Evolutionary conservation across 1,140 invertebrate species (phyloP).

Genomic region (Mesaphorura yosii): DNA sequence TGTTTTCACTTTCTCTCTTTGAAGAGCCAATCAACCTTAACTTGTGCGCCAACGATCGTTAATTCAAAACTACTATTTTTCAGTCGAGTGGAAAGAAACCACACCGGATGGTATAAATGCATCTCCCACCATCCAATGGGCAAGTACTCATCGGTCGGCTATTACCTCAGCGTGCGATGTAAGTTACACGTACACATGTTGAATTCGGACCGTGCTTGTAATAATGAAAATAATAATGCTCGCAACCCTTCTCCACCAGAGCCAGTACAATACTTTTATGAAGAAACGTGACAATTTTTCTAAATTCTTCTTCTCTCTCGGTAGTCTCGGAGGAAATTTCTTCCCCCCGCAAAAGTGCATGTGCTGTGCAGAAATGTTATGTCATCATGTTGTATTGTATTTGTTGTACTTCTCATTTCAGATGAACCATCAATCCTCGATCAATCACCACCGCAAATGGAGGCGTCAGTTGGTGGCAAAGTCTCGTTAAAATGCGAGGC

Average conservation of each 20-base stretch:
- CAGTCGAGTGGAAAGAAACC: constrained; percentile 50
- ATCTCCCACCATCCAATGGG: constrained; percentile 65
- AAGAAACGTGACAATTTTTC: no score
- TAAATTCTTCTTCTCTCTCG: no score
- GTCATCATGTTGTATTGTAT: no score
- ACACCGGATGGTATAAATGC: constrained; percentile 83
- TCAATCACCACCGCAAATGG: constrained; percentile 49
- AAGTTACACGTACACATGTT: constrained; percentile 43
- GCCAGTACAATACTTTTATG: no score
- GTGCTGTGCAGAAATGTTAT: no score
- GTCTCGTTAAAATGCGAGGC: constrained; percentile 71
- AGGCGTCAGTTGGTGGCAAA: constrained; percentile 68
- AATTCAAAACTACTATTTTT: no score
- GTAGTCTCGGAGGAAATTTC: no score
- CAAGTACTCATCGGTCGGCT: constrained; percentile 74
- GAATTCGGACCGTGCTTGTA: not conserved
- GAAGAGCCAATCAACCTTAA: no score
- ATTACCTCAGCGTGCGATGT: constrained; percentile 76
- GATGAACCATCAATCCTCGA: constrained; percentile 33
- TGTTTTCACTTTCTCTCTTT: no score
- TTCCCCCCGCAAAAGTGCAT: no score
- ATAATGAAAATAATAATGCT: not conserved
- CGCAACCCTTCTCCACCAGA: no score
- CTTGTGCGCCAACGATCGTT: no score
- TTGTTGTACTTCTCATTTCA: constrained; percentile 21